Evolutionary conservation across 2,888 invertebrate genomes (phyloP), one percentile per base, ranked within the genome.

Genomic region (Caenorhabditis zanzibari): DNA sequence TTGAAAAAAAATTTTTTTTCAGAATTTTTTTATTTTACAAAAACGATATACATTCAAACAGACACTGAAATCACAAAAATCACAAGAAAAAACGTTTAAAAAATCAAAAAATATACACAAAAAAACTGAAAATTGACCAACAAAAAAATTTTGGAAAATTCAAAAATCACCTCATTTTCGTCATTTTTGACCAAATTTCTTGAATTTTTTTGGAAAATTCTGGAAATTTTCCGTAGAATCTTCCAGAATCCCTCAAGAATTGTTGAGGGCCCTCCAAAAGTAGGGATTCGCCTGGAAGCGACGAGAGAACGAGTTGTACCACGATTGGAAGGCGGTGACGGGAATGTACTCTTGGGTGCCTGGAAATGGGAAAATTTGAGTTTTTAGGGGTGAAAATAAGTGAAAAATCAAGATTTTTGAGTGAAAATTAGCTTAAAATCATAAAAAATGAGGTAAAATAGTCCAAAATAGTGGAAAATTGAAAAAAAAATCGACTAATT

Each of bases 261-360:
- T 81, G 58, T 82, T 84, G 10, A 88, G 73, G 9, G 77, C 63
- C 58, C 83, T 81, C 89, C 89, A 88, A 71, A 89, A 89, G 68
- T 82, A 85, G 12, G 88, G 87, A 72, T 89, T 89, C 22, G 86
- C 86, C 88, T 95, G 95, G 85, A 98, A 93, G 89, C 96, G 94
- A 89, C 97, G 94, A 92, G 96, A 95, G 92, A 98, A 98, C 92
- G 95, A 97, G 86, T 95, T 95, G 92, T 96, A 98, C 98, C 98
- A 99, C 35, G 95, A 95, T 92, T 97, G 96, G 47, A 98, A 94
- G 0, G 95, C 95, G 76, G 95, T 95, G 38, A 97, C 93, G 0
- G 98, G 98, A 69, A 98, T 95, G 93, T 95, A 96, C 10, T 95
- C 95, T 86, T 82, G 85, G 3, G 58, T 64, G 4, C 75, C 81